Percentiles rank a stretch among this genome's conserved stretches.
These are phyloP conservation scores for Forbesichthys agassizii DNA, from an alignment of 2,113 vertebrate genomes.

Conservation along the genomic window DNA sequence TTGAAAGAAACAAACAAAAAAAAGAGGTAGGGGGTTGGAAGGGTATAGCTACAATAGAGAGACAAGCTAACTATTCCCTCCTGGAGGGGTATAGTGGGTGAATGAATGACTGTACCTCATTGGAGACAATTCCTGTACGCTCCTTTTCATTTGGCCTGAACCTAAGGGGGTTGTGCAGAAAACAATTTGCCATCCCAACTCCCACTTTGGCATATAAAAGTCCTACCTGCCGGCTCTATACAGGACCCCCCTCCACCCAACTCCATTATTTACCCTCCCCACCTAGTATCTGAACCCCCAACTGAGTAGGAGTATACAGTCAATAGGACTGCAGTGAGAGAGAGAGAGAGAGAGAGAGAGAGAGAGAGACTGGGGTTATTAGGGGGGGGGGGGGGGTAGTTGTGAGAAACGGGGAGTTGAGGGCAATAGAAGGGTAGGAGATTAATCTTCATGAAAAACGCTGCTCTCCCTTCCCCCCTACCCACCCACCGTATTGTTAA, in stretches of 20 bases:
- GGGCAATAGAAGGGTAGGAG: conserved; percentile 73
- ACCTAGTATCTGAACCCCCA: conserved; percentile 52
- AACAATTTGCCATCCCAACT: conserved; percentile 3
- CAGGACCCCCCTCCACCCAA: conserved; percentile 19
- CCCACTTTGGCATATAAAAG: no score
- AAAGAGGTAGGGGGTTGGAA: conserved; percentile 31
- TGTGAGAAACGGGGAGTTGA: conserved; percentile 61
- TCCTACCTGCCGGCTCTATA: background rate
- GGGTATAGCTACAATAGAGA: conserved; percentile 69
- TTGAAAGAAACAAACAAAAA: conserved; percentile 52
- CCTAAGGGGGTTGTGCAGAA: conserved; percentile 7
- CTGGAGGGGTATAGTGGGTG: conserved; percentile 72
- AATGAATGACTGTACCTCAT: conserved; percentile 73
- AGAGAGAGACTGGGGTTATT: conserved; percentile 32
- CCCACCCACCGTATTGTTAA: conserved; percentile 73
- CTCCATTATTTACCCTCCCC: conserved; percentile 45
- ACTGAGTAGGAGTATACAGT: conserved; percentile 73
- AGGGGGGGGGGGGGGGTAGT: conserved; percentile 61
- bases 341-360: conserved; percentile 7
- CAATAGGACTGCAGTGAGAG: conserved; percentile 61
- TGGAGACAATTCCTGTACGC: conserved; percentile 37
- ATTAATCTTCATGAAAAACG: conserved; percentile 77
- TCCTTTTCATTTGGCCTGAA: conserved; percentile 32
- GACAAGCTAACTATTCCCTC: conserved; percentile 75
- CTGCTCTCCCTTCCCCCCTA: conserved; percentile 49